These are phyloP conservation scores for Auanema freiburgensis DNA, from an alignment of 2,888 invertebrate species.

Conservation along the genomic window DNA sequence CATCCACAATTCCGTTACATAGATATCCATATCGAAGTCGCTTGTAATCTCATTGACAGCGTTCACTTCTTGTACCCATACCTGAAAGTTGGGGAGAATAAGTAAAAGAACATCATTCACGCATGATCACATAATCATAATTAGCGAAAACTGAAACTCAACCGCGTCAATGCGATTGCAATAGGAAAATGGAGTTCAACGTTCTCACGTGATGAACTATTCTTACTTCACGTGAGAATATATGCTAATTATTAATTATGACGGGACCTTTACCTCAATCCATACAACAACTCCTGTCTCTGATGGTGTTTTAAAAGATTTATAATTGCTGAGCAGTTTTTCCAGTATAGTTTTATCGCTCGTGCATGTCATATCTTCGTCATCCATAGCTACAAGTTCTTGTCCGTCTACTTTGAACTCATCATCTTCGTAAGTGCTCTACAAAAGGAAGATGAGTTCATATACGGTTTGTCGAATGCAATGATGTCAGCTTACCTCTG, in stretches of 20 bases:
- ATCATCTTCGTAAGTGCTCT: conserved; percentile 15
- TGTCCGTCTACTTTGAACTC: conserved; percentile 7
- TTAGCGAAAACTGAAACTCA: conserved; percentile 3
- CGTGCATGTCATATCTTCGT: conserved; percentile 47
- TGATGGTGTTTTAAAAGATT: conserved; percentile 48
- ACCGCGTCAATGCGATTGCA: background rate
- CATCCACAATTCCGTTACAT: conserved; percentile 57
- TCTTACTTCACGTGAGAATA: too few species aligned
- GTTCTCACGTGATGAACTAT: too few species aligned
- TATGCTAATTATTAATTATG: background rate
- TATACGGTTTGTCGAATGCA: background rate
- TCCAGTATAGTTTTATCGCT: conserved; percentile 57
- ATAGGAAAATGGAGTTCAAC: too few species aligned
- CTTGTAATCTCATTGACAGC: conserved; percentile 58
- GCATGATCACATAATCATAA: background rate
- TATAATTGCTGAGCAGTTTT: conserved; percentile 47
- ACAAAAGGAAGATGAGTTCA: conserved; percentile 3
- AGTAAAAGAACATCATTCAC: background rate
- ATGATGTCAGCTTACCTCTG: background rate
- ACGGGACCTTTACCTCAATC: conserved; percentile 50
- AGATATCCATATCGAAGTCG: conserved; percentile 62
- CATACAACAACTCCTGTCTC: conserved; percentile 58
- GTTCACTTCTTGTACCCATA: conserved; percentile 62
- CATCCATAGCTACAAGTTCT: conserved; percentile 45
- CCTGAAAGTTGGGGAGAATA: conserved; percentile 22